Conservation (phyloP, 1,140 invertebrate genomes). For the Pachypsylla venusta region DNA sequence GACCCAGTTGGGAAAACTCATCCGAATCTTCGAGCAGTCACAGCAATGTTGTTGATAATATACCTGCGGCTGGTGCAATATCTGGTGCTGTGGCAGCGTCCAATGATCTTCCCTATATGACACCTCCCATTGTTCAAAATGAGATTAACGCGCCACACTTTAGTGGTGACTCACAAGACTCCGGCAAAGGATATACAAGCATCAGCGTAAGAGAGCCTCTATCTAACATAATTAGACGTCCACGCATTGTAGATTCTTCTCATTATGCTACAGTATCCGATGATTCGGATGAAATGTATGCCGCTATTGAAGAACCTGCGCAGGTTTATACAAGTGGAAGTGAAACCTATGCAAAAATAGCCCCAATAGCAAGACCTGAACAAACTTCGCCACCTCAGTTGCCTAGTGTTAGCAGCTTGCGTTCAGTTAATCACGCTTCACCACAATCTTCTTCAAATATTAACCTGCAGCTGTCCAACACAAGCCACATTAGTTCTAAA, state of each 20-base stretch:
- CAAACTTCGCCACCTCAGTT: slow-evolving; percentile 38
- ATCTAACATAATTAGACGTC: slow-evolving; percentile 49
- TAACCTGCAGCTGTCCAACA: not conserved
- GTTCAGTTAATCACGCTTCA: slow-evolving; percentile 47
- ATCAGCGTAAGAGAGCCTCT: slow-evolving; percentile 78
- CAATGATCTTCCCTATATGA: slow-evolving; percentile 79
- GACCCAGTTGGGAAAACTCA: not conserved
- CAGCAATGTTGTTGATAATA: slow-evolving; percentile 28
- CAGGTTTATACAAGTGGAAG: slow-evolving; percentile 59
- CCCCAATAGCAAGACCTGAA: slow-evolving; percentile 40
- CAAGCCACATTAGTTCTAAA: not conserved
- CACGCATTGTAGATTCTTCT: slow-evolving; percentile 36
- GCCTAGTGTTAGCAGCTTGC: slow-evolving; percentile 42
- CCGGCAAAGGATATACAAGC: slow-evolving; percentile 67
- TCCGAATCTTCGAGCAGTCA: slow-evolving; percentile 20
- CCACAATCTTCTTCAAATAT: slow-evolving; percentile 14
- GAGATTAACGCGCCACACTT: slow-evolving; percentile 41
- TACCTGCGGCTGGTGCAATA: slow-evolving; percentile 65
- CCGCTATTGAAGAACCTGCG: slow-evolving; percentile 67
- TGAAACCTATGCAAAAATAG: slow-evolving; percentile 76
- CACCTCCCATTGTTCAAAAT: slow-evolving; percentile 48
- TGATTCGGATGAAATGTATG: slow-evolving; percentile 81
- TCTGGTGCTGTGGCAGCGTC: slow-evolving; percentile 66
- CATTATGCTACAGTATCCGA: slow-evolving; percentile 72
- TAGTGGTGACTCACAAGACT: slow-evolving; percentile 73